phyloP scores from a whole-genome alignment of 1,140 invertebrate species.

The Drosophila aff. region DNA sequence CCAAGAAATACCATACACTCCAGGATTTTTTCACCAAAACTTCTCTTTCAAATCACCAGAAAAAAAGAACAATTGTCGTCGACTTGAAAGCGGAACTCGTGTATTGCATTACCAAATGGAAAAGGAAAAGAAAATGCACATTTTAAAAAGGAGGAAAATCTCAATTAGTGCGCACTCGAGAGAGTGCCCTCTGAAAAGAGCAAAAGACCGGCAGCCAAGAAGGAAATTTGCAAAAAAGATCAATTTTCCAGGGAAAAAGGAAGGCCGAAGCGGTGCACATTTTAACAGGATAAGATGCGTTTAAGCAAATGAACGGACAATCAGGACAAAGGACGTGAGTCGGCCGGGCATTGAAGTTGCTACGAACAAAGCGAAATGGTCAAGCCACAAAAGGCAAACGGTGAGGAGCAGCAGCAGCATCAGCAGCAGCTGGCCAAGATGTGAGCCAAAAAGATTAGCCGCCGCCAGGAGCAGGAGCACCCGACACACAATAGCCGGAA shows the following conservation, averaged over 20 bases:
- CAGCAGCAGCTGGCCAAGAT: conserved; percentile 55
- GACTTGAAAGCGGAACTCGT: conserved; percentile 47
- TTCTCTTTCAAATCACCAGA: conserved; percentile 1
- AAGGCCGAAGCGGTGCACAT: conserved; percentile 40
- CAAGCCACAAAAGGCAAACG: conserved; percentile 76
- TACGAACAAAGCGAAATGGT: conserved; percentile 56
- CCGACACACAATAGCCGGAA: conserved; percentile 5
- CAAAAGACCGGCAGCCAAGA: conserved; percentile 44
- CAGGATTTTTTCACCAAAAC: conserved; percentile 10
- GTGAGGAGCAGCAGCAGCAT: conserved; percentile 17
- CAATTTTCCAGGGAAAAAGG: conserved; percentile 66
- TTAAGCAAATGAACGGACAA: conserved; percentile 75
- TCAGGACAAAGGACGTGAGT: conserved; percentile 40
- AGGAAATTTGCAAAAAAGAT: conserved; percentile 74
- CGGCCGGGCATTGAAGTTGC: conserved; percentile 44
- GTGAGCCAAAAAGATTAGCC: conserved; percentile 48
- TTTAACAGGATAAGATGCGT: conserved; percentile 76
- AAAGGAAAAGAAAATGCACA: conserved; percentile 15
- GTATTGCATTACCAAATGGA: conserved; percentile 45
- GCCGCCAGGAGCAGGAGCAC: conserved; percentile 19
- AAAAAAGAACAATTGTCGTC: conserved; percentile 32
- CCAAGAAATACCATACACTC: conserved; percentile 9
- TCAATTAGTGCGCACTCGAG: conserved; percentile 60
- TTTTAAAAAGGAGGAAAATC: conserved; percentile 47
- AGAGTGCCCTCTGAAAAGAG: conserved; percentile 28